Evolutionary conservation across 2,797 vertebrate genomes (phyloP), one percentile per base, ranked within the genome.

Genomic region (Etheostoma perlongum): DNA sequence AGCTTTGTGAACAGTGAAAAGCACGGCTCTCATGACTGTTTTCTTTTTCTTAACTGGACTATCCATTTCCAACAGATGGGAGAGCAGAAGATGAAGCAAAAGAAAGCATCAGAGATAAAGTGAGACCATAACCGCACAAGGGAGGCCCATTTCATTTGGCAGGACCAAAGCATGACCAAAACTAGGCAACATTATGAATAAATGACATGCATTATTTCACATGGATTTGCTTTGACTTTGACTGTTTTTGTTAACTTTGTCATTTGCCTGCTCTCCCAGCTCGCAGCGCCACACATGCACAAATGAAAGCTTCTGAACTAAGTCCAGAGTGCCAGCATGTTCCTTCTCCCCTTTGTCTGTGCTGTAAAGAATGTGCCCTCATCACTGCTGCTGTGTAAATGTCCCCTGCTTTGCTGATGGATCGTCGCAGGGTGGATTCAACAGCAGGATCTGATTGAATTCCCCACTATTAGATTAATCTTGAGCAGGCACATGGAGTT

Each of bases 201-300:
- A 93, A 92, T 91, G 78, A 89, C 88, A 92, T 89, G 91, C 90
- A 86, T 91, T 92, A 90, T 90, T 92, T 90, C 89, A 87, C 88
- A 74, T 67, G 53, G 70, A 75, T 89, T 76, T 79, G 49, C 81
- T 77, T 64, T 79, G 82, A 89, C 83, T 90, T 86, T 82, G 67
- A 67, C 76, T 75, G 71, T 84, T 90, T 88, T 83, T 76, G 81
- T 69, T 85, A 84, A 87, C 85, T 83, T 86, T 84, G 74, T 79
- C 73, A 60, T 82, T 84, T 84, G 27, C 59, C 64, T 53, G 66
- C 63, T 76, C 79, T 74, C 71, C 72, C 42, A 23, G 4, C 33
- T 87, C 70, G 55, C 82, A 86, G 76, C 33, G 19, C 72, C 83
- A 79, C 16, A 71, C 64, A 87, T 72, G 79, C 74, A 79, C 78